Evolutionary conservation across 2,888 invertebrate species (phyloP).

Genomic region (Azorinus chamasolen): DNA sequence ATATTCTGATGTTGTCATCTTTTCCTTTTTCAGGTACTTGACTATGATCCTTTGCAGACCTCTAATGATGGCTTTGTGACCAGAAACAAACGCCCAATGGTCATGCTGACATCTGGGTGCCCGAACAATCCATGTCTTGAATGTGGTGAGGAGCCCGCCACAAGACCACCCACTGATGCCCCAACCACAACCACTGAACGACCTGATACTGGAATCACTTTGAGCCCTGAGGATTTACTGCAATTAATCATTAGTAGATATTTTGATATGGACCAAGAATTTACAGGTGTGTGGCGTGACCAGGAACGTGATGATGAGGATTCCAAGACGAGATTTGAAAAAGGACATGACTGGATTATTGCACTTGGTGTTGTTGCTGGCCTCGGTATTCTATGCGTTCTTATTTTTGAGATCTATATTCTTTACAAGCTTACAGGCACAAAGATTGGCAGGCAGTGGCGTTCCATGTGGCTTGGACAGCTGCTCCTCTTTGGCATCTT

Average conservation of each 20-base stretch:
- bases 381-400: constrained; percentile 93
- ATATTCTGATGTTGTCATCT: too few species aligned
- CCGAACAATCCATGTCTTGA: constrained; percentile 60
- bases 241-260: constrained; percentile 25
- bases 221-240: constrained; percentile 53
- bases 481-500: constrained; percentile 87
- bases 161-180: constrained; percentile 19
- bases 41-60: constrained; percentile 16
- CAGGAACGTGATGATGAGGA: constrained; percentile 32
- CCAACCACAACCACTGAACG: constrained; percentile 32
- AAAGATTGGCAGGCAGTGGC: constrained; percentile 87
- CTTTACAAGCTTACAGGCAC: constrained; percentile 92
- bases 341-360: constrained; percentile 91
- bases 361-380: constrained; percentile 95
- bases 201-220: constrained; percentile 33
- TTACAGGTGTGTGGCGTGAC: constrained; percentile 73
- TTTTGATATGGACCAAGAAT: constrained; percentile 70
- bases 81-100: background rate
- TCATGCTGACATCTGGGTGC: constrained; percentile 42
- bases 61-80: constrained; percentile 12
- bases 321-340: constrained; percentile 69
- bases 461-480: constrained; percentile 86
- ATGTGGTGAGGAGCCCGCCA: constrained; percentile 65
- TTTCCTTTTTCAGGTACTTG: constrained; percentile 34
- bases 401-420: constrained; percentile 94